phyloP scores from a whole-genome alignment of 2,888 invertebrate genomes.

The Pammene aurita region DNA sequence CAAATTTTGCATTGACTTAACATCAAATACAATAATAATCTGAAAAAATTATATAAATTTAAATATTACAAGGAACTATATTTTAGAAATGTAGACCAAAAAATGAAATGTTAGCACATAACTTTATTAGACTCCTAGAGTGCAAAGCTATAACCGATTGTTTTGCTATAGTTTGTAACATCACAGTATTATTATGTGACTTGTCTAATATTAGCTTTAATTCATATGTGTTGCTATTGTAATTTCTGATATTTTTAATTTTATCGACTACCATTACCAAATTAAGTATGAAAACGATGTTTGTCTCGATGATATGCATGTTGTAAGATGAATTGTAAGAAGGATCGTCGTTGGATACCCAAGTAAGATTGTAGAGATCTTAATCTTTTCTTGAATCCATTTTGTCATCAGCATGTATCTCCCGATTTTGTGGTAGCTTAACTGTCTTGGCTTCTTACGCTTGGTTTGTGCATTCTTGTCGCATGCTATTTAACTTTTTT shows the following conservation, averaged over 20 bases:
- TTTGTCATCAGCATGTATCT: slow-evolving; percentile 66
- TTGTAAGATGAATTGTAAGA: slow-evolving; percentile 63
- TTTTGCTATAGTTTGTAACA: slow-evolving; percentile 81
- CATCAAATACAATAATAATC: too few species aligned
- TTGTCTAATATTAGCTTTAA: slow-evolving; percentile 74
- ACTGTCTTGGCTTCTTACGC: slow-evolving; percentile 67
- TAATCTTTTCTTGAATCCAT: slow-evolving; percentile 63
- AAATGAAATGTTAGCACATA: slow-evolving; percentile 47
- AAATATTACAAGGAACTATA: too few species aligned
- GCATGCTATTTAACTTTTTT: slow-evolving; percentile 66
- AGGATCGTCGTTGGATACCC: slow-evolving; percentile 82
- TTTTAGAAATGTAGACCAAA: too few species aligned
- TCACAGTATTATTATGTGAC: slow-evolving; percentile 65
- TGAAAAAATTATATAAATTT: too few species aligned
- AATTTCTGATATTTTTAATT: slow-evolving; percentile 64
- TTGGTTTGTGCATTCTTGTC: slow-evolving; percentile 72
- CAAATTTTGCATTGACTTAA: neutral
- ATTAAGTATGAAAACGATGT: slow-evolving; percentile 53
- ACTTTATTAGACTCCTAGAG: slow-evolving; percentile 71
- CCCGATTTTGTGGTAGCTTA: slow-evolving; percentile 47
- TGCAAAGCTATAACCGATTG: slow-evolving; percentile 79
- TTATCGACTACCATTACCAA: slow-evolving; percentile 55
- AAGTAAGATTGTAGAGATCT: slow-evolving; percentile 76
- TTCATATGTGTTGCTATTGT: slow-evolving; percentile 77
- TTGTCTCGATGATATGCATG: slow-evolving; percentile 70